phyloP scores from a whole-genome alignment of 1,140 invertebrate species.

The Drosophila subpulchrella region DNA sequence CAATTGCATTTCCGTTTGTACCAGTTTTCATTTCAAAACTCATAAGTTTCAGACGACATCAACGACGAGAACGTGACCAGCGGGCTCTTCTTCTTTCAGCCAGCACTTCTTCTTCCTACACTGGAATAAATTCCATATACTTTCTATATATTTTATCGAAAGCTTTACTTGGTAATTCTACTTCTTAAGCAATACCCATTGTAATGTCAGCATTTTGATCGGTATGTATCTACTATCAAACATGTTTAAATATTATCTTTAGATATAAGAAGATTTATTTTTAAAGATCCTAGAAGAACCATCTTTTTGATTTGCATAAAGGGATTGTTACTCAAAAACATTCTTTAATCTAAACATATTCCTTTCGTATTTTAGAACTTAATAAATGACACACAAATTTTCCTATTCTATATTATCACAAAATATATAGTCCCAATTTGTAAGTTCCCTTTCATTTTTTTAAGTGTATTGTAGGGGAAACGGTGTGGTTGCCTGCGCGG shows the following conservation, averaged over 20 bases:
- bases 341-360: no score
- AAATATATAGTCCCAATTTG: background rate
- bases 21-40: slow-evolving; percentile 83
- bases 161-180: background rate
- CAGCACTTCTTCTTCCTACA: slow-evolving; percentile 18
- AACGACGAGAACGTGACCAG: slow-evolving; percentile 72
- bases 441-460: background rate
- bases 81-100: slow-evolving; percentile 34
- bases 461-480: slow-evolving; percentile 14
- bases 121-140: background rate
- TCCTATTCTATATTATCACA: background rate
- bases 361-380: no score
- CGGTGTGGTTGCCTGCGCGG: slow-evolving; percentile 66
- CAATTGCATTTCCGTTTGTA: slow-evolving; percentile 83
- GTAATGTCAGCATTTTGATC: no score
- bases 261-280: no score
- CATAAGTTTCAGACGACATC: slow-evolving; percentile 78
- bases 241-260: no score
- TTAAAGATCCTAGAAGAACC: no score
- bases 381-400: no score
- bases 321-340: no score
- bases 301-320: no score
- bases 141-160: background rate
- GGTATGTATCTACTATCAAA: no score
- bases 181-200: background rate